Evolutionary conservation across 2,797 vertebrate genomes (phyloP), one percentile per base, ranked within the genome.

Genomic region (Gastrophryne carolinensis): DNA sequence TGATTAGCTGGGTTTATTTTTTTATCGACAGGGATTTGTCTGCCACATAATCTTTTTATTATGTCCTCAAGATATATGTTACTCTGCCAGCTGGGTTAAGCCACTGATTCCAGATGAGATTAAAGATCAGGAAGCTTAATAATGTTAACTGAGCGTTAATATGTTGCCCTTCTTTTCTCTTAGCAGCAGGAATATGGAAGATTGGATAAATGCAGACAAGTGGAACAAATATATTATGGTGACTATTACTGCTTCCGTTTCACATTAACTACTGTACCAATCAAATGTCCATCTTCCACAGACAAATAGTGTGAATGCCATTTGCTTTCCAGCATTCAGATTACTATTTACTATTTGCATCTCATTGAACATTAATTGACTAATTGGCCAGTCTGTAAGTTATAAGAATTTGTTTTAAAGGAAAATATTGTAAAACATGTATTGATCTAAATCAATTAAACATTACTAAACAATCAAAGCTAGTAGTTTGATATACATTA

Each of bases 51-150:
- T 81, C 50, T 80, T 84, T 78, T 58, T 61, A 7, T 70, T 81
- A 62, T 80, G 68, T 83, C 63, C 56, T 83, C 47, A 35, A 47
- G 75, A 80, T 80, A 34, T 56, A 79, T 81, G 67, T 82, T 80
- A 47, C 53, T 79, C 35, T 37, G 77, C 27, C 79, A 83, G 82
- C 56, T 84, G 63, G 58, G 79, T 84, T 84, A 83, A 82, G 23
- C 6, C 74, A 44, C 72, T 75, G 19, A 81, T 81, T 84, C 64
- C 30, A 73, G 62, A 80, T 83, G 23, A 82, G 73, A 85, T 80
- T 80, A 82, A 83, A 86, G 81, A 80, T 78, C 80, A 83, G 84
- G 80, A 69, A 71, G 12, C 58, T 83, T 77, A 37, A 76, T 44
- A 72, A 72, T 82, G 52, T 47, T 79, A 82, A 82, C 47, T 66